Conservation (phyloP, 1,140 invertebrate genomes). For the Drosophila takahashii region DNA sequence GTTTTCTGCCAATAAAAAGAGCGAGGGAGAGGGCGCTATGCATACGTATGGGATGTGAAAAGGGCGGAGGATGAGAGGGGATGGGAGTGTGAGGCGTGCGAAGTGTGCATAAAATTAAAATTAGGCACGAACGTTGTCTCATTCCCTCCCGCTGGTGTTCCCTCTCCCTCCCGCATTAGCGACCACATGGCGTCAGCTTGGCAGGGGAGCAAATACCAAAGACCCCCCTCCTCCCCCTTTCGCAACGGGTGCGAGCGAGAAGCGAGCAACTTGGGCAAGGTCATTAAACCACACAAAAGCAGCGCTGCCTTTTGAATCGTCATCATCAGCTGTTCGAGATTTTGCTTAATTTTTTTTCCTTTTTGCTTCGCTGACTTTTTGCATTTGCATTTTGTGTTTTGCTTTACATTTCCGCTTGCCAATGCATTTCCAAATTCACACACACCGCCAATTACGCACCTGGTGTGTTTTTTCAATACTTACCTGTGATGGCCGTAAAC, state of each 20-base stretch:
- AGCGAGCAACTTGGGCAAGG: constrained; percentile 76
- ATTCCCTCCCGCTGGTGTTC: constrained; percentile 7
- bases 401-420: constrained; percentile 71
- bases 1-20: constrained; percentile 59
- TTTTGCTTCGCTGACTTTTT: constrained; percentile 8
- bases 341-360: constrained; percentile 20
- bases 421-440: constrained; percentile 60
- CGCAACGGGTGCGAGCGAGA: constrained; percentile 34
- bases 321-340: constrained; percentile 53
- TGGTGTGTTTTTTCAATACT: not conserved
- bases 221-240: not conserved
- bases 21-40: not conserved
- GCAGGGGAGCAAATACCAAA: constrained; percentile 66
- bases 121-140: constrained; percentile 63
- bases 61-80: not conserved
- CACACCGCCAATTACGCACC: constrained; percentile 6
- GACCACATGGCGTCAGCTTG: constrained; percentile 72
- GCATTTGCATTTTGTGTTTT: constrained; percentile 65
- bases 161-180: constrained; percentile 8
- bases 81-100: constrained; percentile 35
- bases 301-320: constrained; percentile 32
- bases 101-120: constrained; percentile 77
- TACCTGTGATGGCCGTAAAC: constrained; percentile 15
- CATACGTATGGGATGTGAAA: not conserved
- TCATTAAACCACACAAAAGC: constrained; percentile 78